A percentile compares a stretch with the other conserved stretches of the same genome.
Conservation (phyloP, 2,113 vertebrate species). For the Aegypius monachus region DNA sequence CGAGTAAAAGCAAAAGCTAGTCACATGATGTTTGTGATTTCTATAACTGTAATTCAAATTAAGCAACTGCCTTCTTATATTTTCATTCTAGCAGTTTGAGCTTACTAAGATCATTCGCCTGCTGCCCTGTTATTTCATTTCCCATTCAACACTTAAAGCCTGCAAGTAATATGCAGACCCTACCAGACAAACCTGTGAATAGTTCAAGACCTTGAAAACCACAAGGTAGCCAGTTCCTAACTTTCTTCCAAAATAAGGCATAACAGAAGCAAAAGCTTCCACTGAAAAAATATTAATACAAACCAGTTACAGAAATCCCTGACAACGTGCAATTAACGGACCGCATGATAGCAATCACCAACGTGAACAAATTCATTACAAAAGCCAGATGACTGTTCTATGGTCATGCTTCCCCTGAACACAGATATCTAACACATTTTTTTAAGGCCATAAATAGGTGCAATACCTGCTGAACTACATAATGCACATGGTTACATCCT, state of each 20-base stretch:
- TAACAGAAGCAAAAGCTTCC: background rate
- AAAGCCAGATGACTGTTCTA: background rate
- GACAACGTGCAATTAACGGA: background rate
- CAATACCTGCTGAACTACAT: background rate
- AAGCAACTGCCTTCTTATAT: background rate
- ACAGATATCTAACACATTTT: background rate
- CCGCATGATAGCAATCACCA: background rate
- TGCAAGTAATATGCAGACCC: background rate
- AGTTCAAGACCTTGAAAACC: background rate
- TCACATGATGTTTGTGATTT: background rate
- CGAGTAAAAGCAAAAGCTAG: background rate
- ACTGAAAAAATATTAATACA: background rate
- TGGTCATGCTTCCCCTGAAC: background rate
- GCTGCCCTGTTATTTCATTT: background rate
- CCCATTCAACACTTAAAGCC: background rate
- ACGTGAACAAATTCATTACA: background rate
- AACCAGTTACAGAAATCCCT: background rate
- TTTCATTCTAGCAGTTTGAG: background rate
- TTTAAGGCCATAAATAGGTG: background rate
- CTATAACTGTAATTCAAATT: background rate
- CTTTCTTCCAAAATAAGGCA: conserved; percentile 29
- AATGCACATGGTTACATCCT: background rate
- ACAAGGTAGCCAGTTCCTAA: background rate
- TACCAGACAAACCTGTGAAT: background rate
- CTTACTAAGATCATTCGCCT: background rate